A percentile compares a stretch with the other conserved stretches of the same genome.
Evolutionary conservation across 2,888 invertebrate genomes (phyloP).

Genomic region (Lucinisca nassula): DNA sequence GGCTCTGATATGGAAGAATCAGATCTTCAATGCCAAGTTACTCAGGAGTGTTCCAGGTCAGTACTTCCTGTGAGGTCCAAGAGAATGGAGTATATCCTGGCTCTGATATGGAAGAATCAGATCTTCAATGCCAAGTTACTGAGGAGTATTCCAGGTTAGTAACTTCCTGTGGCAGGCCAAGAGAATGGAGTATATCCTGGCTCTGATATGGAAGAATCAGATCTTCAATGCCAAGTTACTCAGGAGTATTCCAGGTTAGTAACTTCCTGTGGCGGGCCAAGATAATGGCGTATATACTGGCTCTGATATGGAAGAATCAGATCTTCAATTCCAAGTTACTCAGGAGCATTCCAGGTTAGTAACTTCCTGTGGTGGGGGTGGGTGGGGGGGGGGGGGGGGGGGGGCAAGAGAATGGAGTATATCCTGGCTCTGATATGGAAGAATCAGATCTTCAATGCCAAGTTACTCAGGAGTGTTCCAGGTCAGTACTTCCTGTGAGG

Average conservation of each 20-base stretch:
- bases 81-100: conserved; percentile 95
- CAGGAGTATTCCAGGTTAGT: conserved; percentile 92
- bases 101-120: conserved; percentile 94
- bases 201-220: conserved; percentile 94
- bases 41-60: too few relatives aligned
- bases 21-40: too few relatives aligned
- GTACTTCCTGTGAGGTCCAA: too few relatives aligned
- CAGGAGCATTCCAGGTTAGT: conserved; percentile 92
- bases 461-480: conserved; percentile 91
- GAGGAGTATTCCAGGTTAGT: conserved; percentile 92
- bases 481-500: conserved; percentile 94
- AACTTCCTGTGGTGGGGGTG: conserved; percentile 95
- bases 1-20: too few relatives aligned
- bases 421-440: conserved; percentile 95
- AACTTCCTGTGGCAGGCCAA: too few relatives aligned
- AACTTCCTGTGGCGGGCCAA: conserved; percentile 96
- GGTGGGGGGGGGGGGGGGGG: too few relatives aligned
- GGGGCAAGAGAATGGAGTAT: conserved; percentile 96
- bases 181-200: conserved; percentile 94
- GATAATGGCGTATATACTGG: conserved; percentile 95
- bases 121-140: conserved; percentile 92
- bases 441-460: conserved; percentile 93
- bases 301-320: conserved; percentile 94
- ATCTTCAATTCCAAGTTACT: conserved; percentile 92
- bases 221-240: conserved; percentile 92